Percentiles rank a stretch among this genome's conserved stretches.
Conservation (phyloP, 1,140 invertebrate species). For the Camponotus floridanus region DNA sequence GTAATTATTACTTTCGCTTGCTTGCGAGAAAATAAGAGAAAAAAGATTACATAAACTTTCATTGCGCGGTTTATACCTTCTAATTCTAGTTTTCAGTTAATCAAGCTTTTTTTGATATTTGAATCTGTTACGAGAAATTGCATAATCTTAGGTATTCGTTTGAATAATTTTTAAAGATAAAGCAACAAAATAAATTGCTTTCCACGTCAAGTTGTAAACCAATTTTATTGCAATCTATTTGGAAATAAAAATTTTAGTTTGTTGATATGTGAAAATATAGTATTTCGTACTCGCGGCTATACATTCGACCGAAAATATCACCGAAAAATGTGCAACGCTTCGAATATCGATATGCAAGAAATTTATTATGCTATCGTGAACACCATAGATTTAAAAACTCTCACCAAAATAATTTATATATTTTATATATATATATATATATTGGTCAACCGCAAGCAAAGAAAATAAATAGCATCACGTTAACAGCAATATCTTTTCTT, state of each 20-base stretch:
- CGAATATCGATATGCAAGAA: not conserved
- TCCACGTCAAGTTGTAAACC: not conserved
- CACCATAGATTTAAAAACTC: no score
- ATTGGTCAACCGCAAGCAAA: constrained; percentile 19
- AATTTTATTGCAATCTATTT: not conserved
- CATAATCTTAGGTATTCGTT: not conserved
- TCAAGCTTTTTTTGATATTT: not conserved
- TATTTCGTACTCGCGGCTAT: not conserved
- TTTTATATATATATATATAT: no score
- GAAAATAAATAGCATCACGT: constrained; percentile 42
- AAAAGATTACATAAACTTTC: constrained; percentile 44
- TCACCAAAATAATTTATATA: not conserved
- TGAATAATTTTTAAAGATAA: constrained; percentile 14
- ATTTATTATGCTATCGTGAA: not conserved
- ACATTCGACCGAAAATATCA: not conserved
- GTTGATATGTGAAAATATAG: not conserved
- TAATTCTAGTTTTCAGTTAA: constrained; percentile 29
- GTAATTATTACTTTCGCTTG: constrained; percentile 57
- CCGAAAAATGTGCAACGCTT: not conserved
- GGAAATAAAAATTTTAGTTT: constrained; percentile 1
- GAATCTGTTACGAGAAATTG: not conserved
- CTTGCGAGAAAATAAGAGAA: constrained; percentile 2
- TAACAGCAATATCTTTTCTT: constrained; percentile 46
- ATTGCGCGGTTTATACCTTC: constrained; percentile 31
- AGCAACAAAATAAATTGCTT: not conserved